Percentiles rank a stretch among this genome's conserved stretches.
phyloP scores from a whole-genome alignment of 64 coral and sea anemone species.

The Dendrophyllia cribrosa region DNA sequence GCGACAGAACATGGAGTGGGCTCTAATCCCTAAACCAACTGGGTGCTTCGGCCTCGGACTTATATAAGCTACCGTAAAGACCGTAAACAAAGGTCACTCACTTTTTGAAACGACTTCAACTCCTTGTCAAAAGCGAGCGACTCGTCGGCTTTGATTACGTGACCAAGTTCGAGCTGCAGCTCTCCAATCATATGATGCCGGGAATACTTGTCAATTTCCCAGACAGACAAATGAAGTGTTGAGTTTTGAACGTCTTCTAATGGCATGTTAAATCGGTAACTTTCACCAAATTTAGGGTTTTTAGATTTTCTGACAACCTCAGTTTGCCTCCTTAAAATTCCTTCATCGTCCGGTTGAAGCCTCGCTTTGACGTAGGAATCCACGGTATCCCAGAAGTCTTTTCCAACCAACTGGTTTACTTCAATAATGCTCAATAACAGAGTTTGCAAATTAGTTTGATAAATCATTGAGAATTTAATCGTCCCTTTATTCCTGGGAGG shows the following conservation, averaged over 20 bases:
- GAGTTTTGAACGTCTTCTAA: conserved; percentile 47
- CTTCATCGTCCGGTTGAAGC: conserved; percentile 65
- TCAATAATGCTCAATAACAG: conserved; percentile 74
- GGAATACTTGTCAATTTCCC: conserved; percentile 88
- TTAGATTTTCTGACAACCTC: conserved; percentile 69
- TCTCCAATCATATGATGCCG: conserved; percentile 81
- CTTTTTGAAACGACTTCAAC: conserved; percentile 56
- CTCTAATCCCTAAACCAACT: too few relatives aligned
- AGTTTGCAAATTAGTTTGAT: conserved; percentile 52
- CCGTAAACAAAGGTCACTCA: conserved; percentile 2
- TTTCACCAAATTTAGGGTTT: conserved; percentile 70
- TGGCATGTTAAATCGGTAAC: conserved; percentile 61
- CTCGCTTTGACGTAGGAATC: conserved; percentile 83
- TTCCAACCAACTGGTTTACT: conserved; percentile 77
- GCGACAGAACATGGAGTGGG: too few relatives aligned
- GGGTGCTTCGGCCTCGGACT: too few relatives aligned
- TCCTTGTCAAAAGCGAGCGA: conserved; percentile 55
- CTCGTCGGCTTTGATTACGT: conserved; percentile 68
- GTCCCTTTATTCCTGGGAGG: conserved; percentile 68
- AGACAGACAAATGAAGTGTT: conserved; percentile 66
- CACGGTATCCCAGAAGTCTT: conserved; percentile 94
- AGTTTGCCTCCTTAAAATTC: conserved; percentile 54
- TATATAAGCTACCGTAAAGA: too few relatives aligned
- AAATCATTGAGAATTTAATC: conserved; percentile 84
- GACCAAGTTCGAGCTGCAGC: conserved; percentile 53